Percentiles rank a stretch among this genome's conserved stretches.
phyloP scores from a whole-genome alignment of 2,797 vertebrate genomes.

The Nyctibius grandis region DNA sequence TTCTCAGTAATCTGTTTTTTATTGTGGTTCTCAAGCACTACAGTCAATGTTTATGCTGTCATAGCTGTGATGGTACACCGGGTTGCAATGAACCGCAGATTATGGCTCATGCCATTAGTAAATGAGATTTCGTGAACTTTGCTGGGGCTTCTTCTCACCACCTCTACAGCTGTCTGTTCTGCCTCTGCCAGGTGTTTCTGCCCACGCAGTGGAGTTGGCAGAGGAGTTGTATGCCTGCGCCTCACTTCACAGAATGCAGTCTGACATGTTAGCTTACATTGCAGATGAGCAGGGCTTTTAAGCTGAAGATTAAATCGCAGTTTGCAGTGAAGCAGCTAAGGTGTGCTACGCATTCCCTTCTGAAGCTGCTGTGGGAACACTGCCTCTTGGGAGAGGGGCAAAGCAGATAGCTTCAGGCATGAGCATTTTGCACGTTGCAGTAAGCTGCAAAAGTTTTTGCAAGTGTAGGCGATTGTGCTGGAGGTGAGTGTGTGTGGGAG shows the following conservation, averaged over 20 bases:
- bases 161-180: constrained; percentile 14
- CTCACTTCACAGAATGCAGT: background rate
- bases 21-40: background rate
- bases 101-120: background rate
- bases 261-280: constrained; percentile 21
- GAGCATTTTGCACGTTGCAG: rapidly evolving
- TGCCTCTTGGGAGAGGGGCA: background rate
- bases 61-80: background rate
- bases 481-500: background rate
- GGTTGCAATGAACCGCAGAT: background rate
- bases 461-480: background rate
- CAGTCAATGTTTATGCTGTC: background rate
- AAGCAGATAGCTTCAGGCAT: background rate
- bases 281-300: background rate
- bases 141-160: background rate
- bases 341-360: background rate
- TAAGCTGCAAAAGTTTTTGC: background rate
- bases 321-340: background rate
- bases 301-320: background rate
- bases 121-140: background rate
- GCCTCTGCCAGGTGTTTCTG: constrained; percentile 39
- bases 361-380: background rate
- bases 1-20: background rate
- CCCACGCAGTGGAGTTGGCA: constrained; percentile 18
- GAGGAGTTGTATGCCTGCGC: background rate